Base-by-base conservation (phyloP, 2,888 invertebrate species). In the Epinotia ramella region DNA sequence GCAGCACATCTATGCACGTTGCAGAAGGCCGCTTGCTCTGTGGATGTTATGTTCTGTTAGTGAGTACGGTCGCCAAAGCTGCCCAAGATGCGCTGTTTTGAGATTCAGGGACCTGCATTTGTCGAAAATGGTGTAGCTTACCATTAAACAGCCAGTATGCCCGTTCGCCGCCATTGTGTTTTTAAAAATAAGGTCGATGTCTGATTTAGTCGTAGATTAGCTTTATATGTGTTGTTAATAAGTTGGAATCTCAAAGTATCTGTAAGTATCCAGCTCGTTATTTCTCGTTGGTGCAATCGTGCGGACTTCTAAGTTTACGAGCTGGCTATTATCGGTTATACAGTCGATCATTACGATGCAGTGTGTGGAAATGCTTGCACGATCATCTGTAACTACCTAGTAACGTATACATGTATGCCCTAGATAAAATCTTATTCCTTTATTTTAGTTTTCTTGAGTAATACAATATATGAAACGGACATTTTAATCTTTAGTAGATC, bases 311-410 rank as follows among this genome's bases (percentile, higher is more conserved):
- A 49, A 46, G 16, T 62, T 67, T 73, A 73, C 44, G 57, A 73
- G 18, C 18, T 62, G 16, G 59, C 59, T 65, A 73, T 71, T 72
- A 72, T 72, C 67, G 62, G 56, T 53, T 72, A 57, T 46, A 71
- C 72, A 63, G 70, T 66, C 59, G 18, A 53, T 63, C 44, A 75
- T 76, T 76, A 75, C 65, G 64, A 56, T 28, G 68, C 59, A 53
- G 70, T 64, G 57, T 60, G 70, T 70, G 75, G 70, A 40, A 71
- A 71, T 68, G 53, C 70, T 49, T 33, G 65, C 69, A 69, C 60
- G 60, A 66, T 71, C 66, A 71, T 66, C 60, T 60, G 74, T 18
- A 59, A 28, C 20, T 24, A 11, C 33, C 18, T 66, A 24, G 49
- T 66, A 20, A 28, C 7, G 24, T 65, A 13, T 46, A 28, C 65